phyloP scores from a whole-genome alignment of 1,140 invertebrate genomes.

The Heterodera schachtii region DNA sequence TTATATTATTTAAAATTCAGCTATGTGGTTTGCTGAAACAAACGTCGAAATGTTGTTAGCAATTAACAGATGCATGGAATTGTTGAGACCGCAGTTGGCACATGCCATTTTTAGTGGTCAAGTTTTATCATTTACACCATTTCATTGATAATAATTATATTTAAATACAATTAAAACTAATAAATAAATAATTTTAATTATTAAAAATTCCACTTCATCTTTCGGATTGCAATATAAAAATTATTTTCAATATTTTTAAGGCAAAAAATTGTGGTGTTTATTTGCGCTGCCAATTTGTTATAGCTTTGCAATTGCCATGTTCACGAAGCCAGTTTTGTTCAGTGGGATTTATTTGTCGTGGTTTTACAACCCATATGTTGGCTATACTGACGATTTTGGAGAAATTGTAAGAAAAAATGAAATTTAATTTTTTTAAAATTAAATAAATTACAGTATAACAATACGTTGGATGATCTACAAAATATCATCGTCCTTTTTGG shows the following conservation, averaged over 20 bases:
- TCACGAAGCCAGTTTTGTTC: constrained; percentile 22
- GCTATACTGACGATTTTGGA: constrained; percentile 21
- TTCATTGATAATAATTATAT: no score
- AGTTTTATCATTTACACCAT: no score
- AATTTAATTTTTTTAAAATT: no score
- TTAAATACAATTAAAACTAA: neutral
- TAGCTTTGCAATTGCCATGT: neutral
- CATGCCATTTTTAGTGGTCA: constrained; percentile 19
- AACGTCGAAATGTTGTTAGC: constrained; percentile 23
- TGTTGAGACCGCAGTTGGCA: constrained; percentile 20
- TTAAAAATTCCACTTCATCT: no score
- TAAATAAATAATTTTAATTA: no score
- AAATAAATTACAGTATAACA: constrained; percentile 15
- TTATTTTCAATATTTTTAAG: neutral
- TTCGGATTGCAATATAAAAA: no score
- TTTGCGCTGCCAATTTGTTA: neutral
- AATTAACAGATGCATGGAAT: constrained; percentile 24
- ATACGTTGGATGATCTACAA: neutral
- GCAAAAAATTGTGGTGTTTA: neutral
- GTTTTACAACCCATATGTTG: constrained; percentile 34
- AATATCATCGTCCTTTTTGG: constrained; percentile 22
- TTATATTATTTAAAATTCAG: neutral
- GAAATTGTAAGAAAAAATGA: neutral
- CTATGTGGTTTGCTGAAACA: constrained; percentile 16
- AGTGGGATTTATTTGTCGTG: constrained; percentile 30